These are phyloP conservation scores for Ophion ellenae DNA, from an alignment of 2,888 invertebrate genomes.

Conservation along the genomic window DNA sequence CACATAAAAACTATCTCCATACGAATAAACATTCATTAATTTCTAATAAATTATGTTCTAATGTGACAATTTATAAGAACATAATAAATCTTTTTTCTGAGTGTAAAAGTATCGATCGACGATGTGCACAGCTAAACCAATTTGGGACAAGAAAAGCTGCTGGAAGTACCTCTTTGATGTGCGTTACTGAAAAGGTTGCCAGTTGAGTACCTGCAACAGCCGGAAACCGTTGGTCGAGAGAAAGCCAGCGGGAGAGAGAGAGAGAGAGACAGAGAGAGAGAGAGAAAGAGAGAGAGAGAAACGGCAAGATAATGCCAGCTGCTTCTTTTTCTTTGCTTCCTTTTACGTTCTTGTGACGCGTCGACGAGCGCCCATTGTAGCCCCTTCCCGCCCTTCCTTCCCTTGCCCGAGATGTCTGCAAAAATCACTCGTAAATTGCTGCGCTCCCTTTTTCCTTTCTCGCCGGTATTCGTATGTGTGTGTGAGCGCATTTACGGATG, in stretches of 20 bases:
- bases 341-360: slow-evolving; percentile 59
- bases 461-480: slow-evolving; percentile 3
- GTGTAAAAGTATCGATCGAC: too few species aligned
- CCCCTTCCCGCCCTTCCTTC: not conserved
- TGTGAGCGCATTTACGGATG: not conserved
- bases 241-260: too few species aligned
- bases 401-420: slow-evolving; percentile 36
- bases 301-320: slow-evolving; percentile 54
- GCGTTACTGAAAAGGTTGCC: slow-evolving; percentile 16
- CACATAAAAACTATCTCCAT: too few species aligned
- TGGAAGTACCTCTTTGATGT: not conserved
- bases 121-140: too few species aligned
- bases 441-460: slow-evolving; percentile 40
- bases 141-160: too few species aligned
- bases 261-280: slow-evolving; percentile 10
- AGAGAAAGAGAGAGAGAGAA: slow-evolving; percentile 5
- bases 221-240: not conserved
- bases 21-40: too few species aligned
- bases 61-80: too few species aligned
- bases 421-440: slow-evolving; percentile 54
- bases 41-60: too few species aligned
- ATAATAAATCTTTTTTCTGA: too few species aligned
- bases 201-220: not conserved
- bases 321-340: slow-evolving; percentile 52
- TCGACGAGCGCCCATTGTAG: slow-evolving; percentile 44